Conservation (phyloP, 2,113 vertebrate genomes). For the Stegastes partitus region DNA sequence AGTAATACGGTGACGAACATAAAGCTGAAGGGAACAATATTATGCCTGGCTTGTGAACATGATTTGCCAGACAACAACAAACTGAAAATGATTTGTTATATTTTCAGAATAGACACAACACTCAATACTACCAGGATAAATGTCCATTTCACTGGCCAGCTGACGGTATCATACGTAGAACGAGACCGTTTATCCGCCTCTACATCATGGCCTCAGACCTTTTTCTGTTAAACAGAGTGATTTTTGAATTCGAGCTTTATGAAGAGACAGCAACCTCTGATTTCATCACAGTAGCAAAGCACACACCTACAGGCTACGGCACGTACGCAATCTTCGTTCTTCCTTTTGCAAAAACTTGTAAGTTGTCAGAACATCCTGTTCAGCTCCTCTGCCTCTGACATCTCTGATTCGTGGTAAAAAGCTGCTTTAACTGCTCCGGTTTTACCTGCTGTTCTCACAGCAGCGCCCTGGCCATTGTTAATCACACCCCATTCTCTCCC, state of each 20-base stretch:
- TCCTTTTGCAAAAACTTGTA: neutral
- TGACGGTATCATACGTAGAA: neutral
- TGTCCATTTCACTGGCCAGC: neutral
- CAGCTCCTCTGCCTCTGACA: neutral
- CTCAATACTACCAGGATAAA: neutral
- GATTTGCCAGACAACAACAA: constrained; percentile 15
- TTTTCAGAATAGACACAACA: neutral
- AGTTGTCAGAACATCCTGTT: constrained; percentile 35
- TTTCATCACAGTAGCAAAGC: constrained; percentile 9
- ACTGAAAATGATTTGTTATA: neutral
- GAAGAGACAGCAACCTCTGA: neutral
- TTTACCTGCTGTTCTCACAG: constrained; percentile 59
- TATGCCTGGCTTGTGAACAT: constrained; percentile 7
- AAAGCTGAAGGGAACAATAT: constrained; percentile 17
- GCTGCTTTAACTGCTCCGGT: constrained; percentile 38
- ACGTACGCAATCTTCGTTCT: neutral
- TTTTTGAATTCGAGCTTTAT: constrained; percentile 4
- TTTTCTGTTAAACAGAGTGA: constrained; percentile 2
- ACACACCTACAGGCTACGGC: neutral
- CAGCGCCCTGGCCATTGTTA: constrained; percentile 60
- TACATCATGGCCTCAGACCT: neutral
- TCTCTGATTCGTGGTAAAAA: constrained; percentile 38
- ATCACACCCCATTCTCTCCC: constrained; percentile 73
- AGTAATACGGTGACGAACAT: neutral
- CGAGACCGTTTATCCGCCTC: neutral